Percentiles rank a stretch among this genome's conserved stretches.
Conservation (phyloP, 2,888 invertebrate genomes). For the Anagyrus pseudococci region DNA sequence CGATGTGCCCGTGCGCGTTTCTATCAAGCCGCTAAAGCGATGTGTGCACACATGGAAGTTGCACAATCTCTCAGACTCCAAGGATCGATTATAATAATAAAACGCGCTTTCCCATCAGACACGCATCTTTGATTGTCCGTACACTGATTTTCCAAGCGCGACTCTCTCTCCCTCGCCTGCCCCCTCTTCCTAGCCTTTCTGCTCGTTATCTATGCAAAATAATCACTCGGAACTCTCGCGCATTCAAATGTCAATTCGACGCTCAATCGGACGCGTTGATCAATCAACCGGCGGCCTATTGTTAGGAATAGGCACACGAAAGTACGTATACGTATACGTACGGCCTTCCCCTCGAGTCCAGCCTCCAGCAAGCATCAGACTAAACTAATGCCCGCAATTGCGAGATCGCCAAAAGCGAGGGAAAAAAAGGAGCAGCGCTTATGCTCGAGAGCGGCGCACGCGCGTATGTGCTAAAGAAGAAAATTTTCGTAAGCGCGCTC, state of each 20-base stretch:
- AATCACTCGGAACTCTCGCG: background rate
- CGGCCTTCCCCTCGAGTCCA: no score
- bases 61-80: no score
- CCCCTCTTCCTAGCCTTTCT: no score
- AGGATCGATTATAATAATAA: no score
- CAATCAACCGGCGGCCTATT: background rate
- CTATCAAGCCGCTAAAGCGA: no score
- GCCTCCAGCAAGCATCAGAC: background rate
- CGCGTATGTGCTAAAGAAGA: background rate
- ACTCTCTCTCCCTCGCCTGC: no score
- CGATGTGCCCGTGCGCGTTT: no score
- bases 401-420: background rate
- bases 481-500: slow-evolving; percentile 24
- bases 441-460: background rate
- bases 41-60: no score
- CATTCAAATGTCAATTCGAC: slow-evolving; percentile 9
- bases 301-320: background rate
- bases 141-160: background rate
- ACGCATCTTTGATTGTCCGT: background rate
- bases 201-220: background rate
- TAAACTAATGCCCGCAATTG: background rate
- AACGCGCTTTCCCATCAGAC: background rate
- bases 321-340: background rate
- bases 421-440: background rate
- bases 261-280: background rate